These are phyloP conservation scores for Zophobas atratus DNA, from an alignment of 1,140 invertebrate genomes.

Conservation along the genomic window DNA sequence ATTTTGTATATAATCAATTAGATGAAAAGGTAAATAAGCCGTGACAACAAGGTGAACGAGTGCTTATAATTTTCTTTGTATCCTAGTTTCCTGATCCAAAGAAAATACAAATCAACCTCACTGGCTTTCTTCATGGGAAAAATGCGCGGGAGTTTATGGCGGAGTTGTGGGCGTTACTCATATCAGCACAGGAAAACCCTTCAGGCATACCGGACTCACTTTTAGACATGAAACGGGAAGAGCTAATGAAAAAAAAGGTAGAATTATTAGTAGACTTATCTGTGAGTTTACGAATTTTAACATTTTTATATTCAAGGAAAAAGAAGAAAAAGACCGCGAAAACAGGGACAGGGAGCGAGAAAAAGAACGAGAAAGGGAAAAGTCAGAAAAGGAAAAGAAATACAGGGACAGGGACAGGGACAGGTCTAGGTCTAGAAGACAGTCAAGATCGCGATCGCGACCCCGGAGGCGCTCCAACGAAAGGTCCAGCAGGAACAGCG, in stretches of 20 bases:
- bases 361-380: conserved; percentile 60
- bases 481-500: conserved; percentile 46
- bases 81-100: conserved; percentile 93
- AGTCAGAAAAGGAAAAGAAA: conserved; percentile 64
- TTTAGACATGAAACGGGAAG: conserved; percentile 96
- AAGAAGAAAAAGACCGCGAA: conserved; percentile 77
- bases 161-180: conserved; percentile 95
- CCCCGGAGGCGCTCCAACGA: conserved; percentile 48
- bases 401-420: conserved; percentile 64
- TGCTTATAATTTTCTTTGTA: conserved; percentile 58
- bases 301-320: conserved; percentile 71
- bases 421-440: conserved; percentile 58
- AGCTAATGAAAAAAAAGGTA: conserved; percentile 90
- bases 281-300: too few species aligned
- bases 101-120: conserved; percentile 99
- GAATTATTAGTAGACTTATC: conserved; percentile 35
- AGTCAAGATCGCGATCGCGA: conserved; percentile 58
- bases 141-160: conserved; percentile 98
- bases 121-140: conserved; percentile 98
- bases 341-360: conserved; percentile 58
- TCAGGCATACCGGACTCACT: conserved; percentile 95
- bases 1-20: conserved; percentile 99
- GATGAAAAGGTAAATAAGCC: conserved; percentile 86
- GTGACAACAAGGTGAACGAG: not conserved
- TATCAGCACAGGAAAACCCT: conserved; percentile 95